phyloP scores from a whole-genome alignment of 2,797 vertebrate species.

The Hybognathus amarus region DNA sequence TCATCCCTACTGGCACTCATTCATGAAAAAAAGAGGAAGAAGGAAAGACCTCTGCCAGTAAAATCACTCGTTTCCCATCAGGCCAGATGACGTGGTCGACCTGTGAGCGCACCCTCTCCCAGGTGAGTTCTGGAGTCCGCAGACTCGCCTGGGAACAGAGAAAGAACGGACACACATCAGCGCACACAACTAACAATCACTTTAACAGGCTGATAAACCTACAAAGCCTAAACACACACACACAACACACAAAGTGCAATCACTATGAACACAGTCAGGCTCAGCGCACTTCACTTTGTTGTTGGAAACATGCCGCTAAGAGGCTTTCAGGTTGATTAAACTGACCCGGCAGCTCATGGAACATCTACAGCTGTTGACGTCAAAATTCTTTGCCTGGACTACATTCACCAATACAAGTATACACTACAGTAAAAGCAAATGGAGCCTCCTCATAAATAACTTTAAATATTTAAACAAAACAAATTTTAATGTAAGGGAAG shows the following conservation, averaged over 20 bases:
- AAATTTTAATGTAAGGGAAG: neutral
- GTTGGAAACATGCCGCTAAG: conserved; percentile 32
- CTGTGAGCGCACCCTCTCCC: conserved; percentile 97
- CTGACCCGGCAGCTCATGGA: conserved; percentile 30
- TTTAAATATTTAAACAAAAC: neutral
- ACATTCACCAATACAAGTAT: neutral
- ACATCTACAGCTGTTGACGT: conserved; percentile 34
- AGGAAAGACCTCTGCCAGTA: conserved; percentile 90
- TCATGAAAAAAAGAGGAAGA: neutral
- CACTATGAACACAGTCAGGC: neutral
- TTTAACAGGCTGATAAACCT: neutral
- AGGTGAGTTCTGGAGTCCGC: conserved; percentile 94
- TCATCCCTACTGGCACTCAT: neutral
- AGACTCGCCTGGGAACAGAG: conserved; percentile 86
- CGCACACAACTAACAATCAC: conserved; percentile 20
- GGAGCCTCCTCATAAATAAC: neutral
- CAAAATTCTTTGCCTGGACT: neutral
- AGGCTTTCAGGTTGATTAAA: conserved; percentile 48
- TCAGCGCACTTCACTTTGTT: neutral
- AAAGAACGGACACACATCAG: conserved; percentile 4
- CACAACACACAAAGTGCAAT: neutral
- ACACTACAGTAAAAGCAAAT: neutral
- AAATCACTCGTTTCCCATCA: conserved; percentile 93
- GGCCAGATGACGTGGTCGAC: conserved; percentile 99
- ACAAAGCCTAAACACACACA: neutral